These are phyloP conservation scores for Danio jaintianensis DNA, from an alignment of 2,797 vertebrate genomes.

Conservation along the genomic window DNA sequence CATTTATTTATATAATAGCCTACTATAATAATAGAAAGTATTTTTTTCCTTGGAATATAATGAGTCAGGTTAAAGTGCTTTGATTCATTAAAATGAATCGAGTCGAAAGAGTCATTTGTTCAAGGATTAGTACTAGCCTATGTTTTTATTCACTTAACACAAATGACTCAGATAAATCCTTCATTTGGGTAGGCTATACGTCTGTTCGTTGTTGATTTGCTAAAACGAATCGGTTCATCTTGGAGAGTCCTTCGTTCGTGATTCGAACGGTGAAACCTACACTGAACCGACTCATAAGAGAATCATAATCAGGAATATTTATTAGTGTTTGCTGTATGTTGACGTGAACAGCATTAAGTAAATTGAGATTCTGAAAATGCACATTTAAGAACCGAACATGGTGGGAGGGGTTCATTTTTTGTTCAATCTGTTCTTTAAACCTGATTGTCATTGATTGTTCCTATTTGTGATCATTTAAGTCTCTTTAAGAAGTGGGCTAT, in stretches of 20 bases:
- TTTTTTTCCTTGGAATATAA: not conserved
- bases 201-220: not conserved
- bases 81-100: slow-evolving; percentile 4
- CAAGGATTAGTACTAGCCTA: not conserved
- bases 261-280: not conserved
- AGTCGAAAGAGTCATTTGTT: not conserved
- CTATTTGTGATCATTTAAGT: not conserved
- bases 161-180: not conserved
- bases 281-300: no score
- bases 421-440: not conserved
- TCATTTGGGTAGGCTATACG: not conserved
- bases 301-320: no score
- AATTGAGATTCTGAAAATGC: not conserved
- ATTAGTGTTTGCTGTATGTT: no score
- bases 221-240: not conserved
- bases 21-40: not conserved
- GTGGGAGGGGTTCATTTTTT: not conserved
- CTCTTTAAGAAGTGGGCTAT: not conserved
- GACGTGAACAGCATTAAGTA: no score
- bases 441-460: no score
- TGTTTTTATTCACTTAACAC: not conserved
- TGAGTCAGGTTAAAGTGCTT: slow-evolving; percentile 9
- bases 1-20: not conserved
- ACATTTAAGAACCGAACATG: not conserved
- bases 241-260: not conserved